Evolutionary conservation across 1,140 invertebrate species (phyloP), one percentile per base, ranked within the genome.

Genomic region (Metopolophium dirhodum): DNA sequence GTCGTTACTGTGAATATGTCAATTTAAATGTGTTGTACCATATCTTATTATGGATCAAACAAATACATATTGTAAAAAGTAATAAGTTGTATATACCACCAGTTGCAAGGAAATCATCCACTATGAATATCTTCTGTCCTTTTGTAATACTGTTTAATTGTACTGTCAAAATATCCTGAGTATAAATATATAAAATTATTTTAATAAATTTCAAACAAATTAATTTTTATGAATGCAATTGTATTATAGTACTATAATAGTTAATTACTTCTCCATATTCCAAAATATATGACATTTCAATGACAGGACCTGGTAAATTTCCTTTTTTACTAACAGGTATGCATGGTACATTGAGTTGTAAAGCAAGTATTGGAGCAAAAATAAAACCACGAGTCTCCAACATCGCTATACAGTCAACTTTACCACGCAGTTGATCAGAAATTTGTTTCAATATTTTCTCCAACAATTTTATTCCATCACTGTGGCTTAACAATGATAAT

Each of bases 331-430:
- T 96, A 37, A 99, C 97, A 1, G 99, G 98, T 7, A 99, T 96
- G 95, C 99, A 99, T 26, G 98, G 97, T 90, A 99, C 96, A 8
- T 96, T 96, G 4, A 99, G 95, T 94, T 97, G 96, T 23, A 97
- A 95, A 22, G 98, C 98, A n/a, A 99, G 95, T 0, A 98, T 95
- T 57, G 99, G 97, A 37, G 98, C 98, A 95, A 99, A 97, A 2
- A 99, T 96, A 95, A 99, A 99, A 7, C 99, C 99, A 95, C 99
- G 96, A 0, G 99, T 97, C 94, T 99, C 99, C 23, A 99, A 95
- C 2, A 98, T 99, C 35, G 98, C 96, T 54, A 99, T 96, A 9
- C 97, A 96, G 94, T 99, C 97, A 2, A 98, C 96, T 93, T 96
- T 95, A 2, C 97, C 96, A 94, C 96, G 95, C 51, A 96, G 95